Percentiles rank a stretch among this genome's conserved stretches.
Evolutionary conservation across 2,113 vertebrate genomes (phyloP).

Genomic region (Lepus timidus): DNA sequence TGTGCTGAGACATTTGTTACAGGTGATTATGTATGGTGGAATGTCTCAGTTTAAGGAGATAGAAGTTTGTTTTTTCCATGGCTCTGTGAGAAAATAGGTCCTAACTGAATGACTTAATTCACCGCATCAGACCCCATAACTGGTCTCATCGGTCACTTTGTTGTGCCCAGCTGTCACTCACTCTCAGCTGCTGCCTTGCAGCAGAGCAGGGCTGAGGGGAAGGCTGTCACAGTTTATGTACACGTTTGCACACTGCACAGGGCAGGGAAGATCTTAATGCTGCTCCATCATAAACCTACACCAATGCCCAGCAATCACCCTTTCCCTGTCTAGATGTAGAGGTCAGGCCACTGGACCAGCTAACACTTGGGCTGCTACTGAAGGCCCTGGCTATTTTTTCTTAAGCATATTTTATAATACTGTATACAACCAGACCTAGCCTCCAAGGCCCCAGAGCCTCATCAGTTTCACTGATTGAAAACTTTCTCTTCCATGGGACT

Average conservation of each 20-base stretch:
- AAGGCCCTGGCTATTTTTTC: conserved; percentile 74
- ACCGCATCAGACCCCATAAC: conserved; percentile 74
- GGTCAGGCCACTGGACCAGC: conserved; percentile 40
- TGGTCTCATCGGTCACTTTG: conserved; percentile 69
- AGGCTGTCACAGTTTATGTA: conserved; percentile 47
- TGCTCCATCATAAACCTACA: conserved; percentile 68
- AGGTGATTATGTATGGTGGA: conserved; percentile 58
- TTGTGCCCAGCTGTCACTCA: conserved; percentile 66
- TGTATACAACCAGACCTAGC: conserved; percentile 70
- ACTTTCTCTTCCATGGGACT: conserved; percentile 68
- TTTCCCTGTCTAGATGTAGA: conserved; percentile 33
- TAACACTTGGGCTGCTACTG: neutral
- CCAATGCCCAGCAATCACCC: conserved; percentile 62
- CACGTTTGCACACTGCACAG: conserved; percentile 61
- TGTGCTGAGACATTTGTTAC: conserved; percentile 62
- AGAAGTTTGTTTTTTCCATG: conserved; percentile 68
- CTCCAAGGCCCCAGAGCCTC: conserved; percentile 66
- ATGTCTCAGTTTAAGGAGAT: conserved; percentile 60
- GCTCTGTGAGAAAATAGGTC: conserved; percentile 69
- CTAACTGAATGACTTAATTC: conserved; percentile 75
- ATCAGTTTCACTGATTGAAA: conserved; percentile 50
- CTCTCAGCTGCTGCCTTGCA: conserved; percentile 67
- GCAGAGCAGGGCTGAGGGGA: conserved; percentile 52
- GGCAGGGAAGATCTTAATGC: conserved; percentile 63
- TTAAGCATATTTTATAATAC: conserved; percentile 79